phyloP scores from a whole-genome alignment of 2,888 invertebrate genomes.

The Spicauda simplicius region DNA sequence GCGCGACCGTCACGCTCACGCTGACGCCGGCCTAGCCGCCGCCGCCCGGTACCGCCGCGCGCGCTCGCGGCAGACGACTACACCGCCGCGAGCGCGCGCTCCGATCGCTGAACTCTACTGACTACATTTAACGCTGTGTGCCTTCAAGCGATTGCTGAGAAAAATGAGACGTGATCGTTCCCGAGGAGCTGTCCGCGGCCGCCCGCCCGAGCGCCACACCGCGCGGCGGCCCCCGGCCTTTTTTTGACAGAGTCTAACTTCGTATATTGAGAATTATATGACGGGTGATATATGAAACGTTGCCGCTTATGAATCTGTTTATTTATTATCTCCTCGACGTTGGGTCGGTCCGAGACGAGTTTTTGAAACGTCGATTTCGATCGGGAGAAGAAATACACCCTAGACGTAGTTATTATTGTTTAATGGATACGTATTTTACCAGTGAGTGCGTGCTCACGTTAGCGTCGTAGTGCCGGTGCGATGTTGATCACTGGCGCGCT shows the following conservation, averaged over 20 bases:
- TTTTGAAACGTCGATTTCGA: conserved; percentile 83
- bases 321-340: conserved; percentile 83
- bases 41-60: conserved; percentile 82
- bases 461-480: conserved; percentile 77
- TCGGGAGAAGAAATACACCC: conserved; percentile 84
- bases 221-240: conserved; percentile 70
- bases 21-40: conserved; percentile 93
- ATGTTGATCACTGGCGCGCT: conserved; percentile 78
- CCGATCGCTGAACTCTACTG: conserved; percentile 77
- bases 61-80: conserved; percentile 87
- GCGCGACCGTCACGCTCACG: conserved; percentile 95
- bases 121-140: conserved; percentile 90
- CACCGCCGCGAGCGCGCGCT: conserved; percentile 70
- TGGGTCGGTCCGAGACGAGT: conserved; percentile 83
- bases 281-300: conserved; percentile 86
- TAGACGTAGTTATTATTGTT: conserved; percentile 79
- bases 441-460: conserved; percentile 73
- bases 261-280: conserved; percentile 84
- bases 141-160: conserved; percentile 91
- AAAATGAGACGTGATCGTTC: conserved; percentile 81
- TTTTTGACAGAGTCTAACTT: conserved; percentile 79
- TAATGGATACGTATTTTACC: conserved; percentile 71
- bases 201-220: conserved; percentile 72
- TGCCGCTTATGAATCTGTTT: conserved; percentile 82
- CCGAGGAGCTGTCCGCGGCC: conserved; percentile 75